A percentile compares a stretch with the other conserved stretches of the same genome.
phyloP scores from a whole-genome alignment of 2,888 invertebrate genomes.

The Torymus auratus region DNA sequence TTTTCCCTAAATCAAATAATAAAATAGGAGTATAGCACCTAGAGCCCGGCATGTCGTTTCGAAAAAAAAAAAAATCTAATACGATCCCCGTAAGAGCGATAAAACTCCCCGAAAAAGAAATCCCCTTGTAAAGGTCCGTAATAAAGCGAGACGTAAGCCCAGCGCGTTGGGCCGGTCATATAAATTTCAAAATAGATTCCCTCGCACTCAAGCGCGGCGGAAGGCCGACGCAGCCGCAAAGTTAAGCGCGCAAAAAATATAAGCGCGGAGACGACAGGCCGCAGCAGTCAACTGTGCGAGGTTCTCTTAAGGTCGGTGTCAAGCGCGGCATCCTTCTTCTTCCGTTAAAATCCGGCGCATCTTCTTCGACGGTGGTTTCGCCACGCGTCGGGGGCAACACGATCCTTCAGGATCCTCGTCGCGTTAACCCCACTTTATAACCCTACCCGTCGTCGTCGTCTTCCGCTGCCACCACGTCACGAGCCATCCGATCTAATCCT shows the following conservation, averaged over 20 bases:
- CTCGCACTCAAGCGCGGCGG: slow-evolving; percentile 10
- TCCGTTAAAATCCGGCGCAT: slow-evolving; percentile 24
- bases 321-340: slow-evolving; percentile 25
- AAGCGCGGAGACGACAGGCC: too few relatives aligned
- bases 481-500: slow-evolving; percentile 49
- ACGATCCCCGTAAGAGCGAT: neutral
- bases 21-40: too few relatives aligned
- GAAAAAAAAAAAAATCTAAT: neutral
- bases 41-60: too few relatives aligned
- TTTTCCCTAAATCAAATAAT: too few relatives aligned
- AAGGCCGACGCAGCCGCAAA: too few relatives aligned
- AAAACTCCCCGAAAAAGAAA: slow-evolving; percentile 14
- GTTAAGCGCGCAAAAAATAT: too few relatives aligned
- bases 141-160: slow-evolving; percentile 18
- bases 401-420: slow-evolving; percentile 71
- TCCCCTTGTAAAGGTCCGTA: slow-evolving; percentile 13
- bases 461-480: slow-evolving; percentile 40
- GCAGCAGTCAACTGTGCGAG: slow-evolving; percentile 1
- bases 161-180: slow-evolving; percentile 1
- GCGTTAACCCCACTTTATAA: slow-evolving; percentile 74
- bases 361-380: slow-evolving; percentile 23
- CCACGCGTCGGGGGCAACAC: slow-evolving; percentile 63
- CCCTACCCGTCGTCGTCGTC: slow-evolving; percentile 63
- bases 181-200: slow-evolving; percentile 36
- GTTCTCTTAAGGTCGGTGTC: neutral